phyloP scores from a whole-genome alignment of 1,140 invertebrate species.

The Eumaeus atala region DNA sequence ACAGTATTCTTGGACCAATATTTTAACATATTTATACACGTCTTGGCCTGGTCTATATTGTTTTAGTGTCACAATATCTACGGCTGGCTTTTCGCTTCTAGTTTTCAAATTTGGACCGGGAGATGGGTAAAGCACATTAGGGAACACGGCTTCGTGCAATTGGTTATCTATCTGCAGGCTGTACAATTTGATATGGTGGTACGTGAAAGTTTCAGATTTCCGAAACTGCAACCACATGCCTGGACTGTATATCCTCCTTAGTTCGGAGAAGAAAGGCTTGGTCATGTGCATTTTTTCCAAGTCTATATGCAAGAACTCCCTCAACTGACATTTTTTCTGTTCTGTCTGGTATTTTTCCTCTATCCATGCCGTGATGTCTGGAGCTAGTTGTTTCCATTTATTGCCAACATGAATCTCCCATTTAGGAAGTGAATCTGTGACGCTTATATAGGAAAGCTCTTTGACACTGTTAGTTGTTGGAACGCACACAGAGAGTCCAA shows the following conservation, averaged over 20 bases:
- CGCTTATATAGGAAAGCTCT: slow-evolving; percentile 80
- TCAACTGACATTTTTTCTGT: slow-evolving; percentile 81
- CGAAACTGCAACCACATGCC: slow-evolving; percentile 84
- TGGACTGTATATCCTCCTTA: slow-evolving; percentile 83
- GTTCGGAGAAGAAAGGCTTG: slow-evolving; percentile 88
- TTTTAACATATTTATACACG: slow-evolving; percentile 81
- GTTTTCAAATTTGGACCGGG: slow-evolving; percentile 43
- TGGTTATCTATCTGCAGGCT: slow-evolving; percentile 86
- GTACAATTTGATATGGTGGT: slow-evolving; percentile 82
- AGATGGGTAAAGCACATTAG: slow-evolving; percentile 82
- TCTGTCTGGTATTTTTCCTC: slow-evolving; percentile 85
- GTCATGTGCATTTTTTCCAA: slow-evolving; percentile 91
- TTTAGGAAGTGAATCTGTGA: slow-evolving; percentile 80
- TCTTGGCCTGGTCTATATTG: slow-evolving; percentile 73
- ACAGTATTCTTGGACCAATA: slow-evolving; percentile 82
- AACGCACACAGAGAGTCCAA: slow-evolving; percentile 80
- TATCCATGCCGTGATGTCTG: slow-evolving; percentile 86
- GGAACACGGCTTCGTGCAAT: slow-evolving; percentile 83
- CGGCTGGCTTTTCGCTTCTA: slow-evolving; percentile 77
- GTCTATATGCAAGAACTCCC: slow-evolving; percentile 86
- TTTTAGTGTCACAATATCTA: slow-evolving; percentile 81
- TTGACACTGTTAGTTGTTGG: slow-evolving; percentile 53
- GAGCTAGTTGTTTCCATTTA: slow-evolving; percentile 84
- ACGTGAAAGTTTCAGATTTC: slow-evolving; percentile 80
- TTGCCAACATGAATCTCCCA: slow-evolving; percentile 89